Percentiles rank a stretch among this genome's conserved stretches.
phyloP scores from a whole-genome alignment of 2,113 vertebrate species.

The Salvelinus fontinalis region DNA sequence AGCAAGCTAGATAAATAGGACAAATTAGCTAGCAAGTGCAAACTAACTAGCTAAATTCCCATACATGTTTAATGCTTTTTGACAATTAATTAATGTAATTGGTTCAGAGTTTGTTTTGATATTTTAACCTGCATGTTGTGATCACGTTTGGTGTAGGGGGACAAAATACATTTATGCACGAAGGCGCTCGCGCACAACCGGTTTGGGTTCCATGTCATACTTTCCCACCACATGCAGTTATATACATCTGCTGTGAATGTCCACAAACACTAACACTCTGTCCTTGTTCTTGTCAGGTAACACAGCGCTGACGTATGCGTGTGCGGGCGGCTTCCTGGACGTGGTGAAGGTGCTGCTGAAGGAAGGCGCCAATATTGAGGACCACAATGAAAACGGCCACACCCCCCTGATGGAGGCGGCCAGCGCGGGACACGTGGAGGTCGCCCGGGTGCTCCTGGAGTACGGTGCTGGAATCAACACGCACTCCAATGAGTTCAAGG shows the following conservation, averaged over 20 bases:
- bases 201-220: not conserved
- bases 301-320: slow-evolving; percentile 87
- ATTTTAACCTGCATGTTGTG: too few relatives aligned
- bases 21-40: too few relatives aligned
- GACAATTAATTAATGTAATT: too few relatives aligned
- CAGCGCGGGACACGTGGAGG: slow-evolving; percentile 88
- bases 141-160: too few relatives aligned
- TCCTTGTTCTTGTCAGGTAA: slow-evolving; percentile 73
- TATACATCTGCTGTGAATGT: not conserved
- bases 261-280: not conserved
- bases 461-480: slow-evolving; percentile 92
- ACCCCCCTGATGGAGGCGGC: slow-evolving; percentile 91
- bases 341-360: slow-evolving; percentile 89
- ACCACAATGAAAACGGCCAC: slow-evolving; percentile 92
- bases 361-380: slow-evolving; percentile 90
- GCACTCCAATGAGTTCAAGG: slow-evolving; percentile 92
- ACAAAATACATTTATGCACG: too few relatives aligned
- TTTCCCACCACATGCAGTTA: not conserved
- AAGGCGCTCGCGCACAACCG: too few relatives aligned
- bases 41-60: too few relatives aligned
- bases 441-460: slow-evolving; percentile 86
- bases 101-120: too few relatives aligned
- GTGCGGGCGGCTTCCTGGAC: slow-evolving; percentile 89
- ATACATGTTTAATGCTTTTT: too few relatives aligned
- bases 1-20: too few relatives aligned